Evolutionary conservation across 2,888 invertebrate species (phyloP).

Genomic region (Luperina nickerlii): DNA sequence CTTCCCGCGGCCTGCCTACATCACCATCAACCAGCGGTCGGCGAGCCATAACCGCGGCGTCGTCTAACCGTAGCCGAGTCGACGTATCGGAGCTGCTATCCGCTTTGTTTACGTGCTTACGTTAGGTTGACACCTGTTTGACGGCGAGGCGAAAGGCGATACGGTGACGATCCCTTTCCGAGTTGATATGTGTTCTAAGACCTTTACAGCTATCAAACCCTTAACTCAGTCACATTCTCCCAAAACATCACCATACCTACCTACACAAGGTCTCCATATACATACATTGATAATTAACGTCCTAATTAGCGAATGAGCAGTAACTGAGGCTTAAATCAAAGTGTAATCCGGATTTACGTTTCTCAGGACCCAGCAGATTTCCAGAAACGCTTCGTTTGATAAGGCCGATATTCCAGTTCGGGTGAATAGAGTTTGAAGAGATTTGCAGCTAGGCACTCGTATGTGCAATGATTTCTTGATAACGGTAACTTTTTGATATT

Average conservation of each 20-base stretch:
- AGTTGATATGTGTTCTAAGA: too few relatives aligned
- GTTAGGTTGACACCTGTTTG: too few relatives aligned
- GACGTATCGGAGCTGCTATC: too few relatives aligned
- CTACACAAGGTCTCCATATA: background rate
- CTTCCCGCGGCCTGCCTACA: too few relatives aligned
- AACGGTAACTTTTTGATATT: too few relatives aligned
- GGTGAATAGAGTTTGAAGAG: background rate
- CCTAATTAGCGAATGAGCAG: conserved; percentile 53
- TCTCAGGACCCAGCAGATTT: conserved; percentile 33
- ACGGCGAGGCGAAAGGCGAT: too few relatives aligned
- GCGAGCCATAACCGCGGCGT: too few relatives aligned
- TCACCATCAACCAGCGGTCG: too few relatives aligned
- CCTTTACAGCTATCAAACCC: too few relatives aligned
- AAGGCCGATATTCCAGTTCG: conserved; percentile 2
- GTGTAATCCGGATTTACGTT: conserved; percentile 55
- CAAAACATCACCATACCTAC: background rate
- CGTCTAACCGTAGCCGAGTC: too few relatives aligned
- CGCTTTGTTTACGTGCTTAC: too few relatives aligned
- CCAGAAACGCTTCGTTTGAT: conserved; percentile 8
- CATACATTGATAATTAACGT: conserved; percentile 18
- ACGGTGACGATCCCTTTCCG: too few relatives aligned
- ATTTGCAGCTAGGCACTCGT: background rate
- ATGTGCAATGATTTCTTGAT: background rate
- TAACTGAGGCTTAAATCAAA: conserved; percentile 44
- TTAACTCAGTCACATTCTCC: background rate